phyloP scores from a whole-genome alignment of 2,888 invertebrate genomes.

The Xylophagus ater region DNA sequence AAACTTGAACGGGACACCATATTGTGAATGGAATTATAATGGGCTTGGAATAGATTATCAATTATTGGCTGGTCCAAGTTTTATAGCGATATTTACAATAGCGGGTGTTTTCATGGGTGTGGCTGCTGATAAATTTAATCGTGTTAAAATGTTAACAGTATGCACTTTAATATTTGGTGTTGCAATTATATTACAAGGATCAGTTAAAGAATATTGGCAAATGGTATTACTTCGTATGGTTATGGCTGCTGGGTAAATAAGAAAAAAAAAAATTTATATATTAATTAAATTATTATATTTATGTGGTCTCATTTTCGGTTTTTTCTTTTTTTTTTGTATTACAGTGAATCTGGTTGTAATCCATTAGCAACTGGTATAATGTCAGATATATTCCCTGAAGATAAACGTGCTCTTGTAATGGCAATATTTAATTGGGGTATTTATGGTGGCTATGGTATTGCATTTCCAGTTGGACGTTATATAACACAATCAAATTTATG shows the following conservation, averaged over 20 bases:
- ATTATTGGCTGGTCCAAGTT: slow-evolving; percentile 83
- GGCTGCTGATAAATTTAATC: slow-evolving; percentile 66
- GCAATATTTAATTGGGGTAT: slow-evolving; percentile 95
- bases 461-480: slow-evolving; percentile 84
- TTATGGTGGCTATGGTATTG: slow-evolving; percentile 86
- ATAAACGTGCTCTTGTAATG: slow-evolving; percentile 76
- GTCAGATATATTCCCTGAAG: slow-evolving; percentile 68
- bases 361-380: slow-evolving; percentile 75
- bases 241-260: slow-evolving; percentile 71
- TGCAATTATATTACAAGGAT: slow-evolving; percentile 76
- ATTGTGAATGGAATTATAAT: slow-evolving; percentile 89
- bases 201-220: slow-evolving; percentile 82
- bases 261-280: no score
- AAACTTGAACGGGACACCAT: slow-evolving; percentile 56
- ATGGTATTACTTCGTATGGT: slow-evolving; percentile 74
- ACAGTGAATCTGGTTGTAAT: slow-evolving; percentile 75
- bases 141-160: slow-evolving; percentile 61
- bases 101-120: slow-evolving; percentile 76
- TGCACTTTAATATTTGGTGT: slow-evolving; percentile 72
- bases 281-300: neutral
- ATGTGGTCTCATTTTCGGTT: neutral
- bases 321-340: slow-evolving; percentile 17
- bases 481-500: slow-evolving; percentile 62
- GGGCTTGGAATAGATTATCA: slow-evolving; percentile 88
- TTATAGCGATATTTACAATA: slow-evolving; percentile 83